phyloP scores from a whole-genome alignment of 2,888 invertebrate genomes.

The Troglohyphantes excavatus region DNA sequence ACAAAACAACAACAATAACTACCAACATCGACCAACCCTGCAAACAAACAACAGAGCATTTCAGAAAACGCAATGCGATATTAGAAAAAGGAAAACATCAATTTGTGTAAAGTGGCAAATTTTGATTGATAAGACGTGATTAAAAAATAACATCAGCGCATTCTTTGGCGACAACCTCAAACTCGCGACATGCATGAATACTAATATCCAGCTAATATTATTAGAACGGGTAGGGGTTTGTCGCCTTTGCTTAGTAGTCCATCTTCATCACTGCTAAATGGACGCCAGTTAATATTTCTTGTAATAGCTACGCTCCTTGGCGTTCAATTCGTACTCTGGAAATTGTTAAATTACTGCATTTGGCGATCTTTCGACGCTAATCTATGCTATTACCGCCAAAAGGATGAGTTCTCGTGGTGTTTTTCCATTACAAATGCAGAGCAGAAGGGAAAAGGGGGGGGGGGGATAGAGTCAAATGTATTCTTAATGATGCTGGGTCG shows the following conservation, averaged over 20 bases:
- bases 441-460: not conserved
- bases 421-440: not conserved
- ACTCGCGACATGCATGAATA: not conserved
- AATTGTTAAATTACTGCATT: conserved; percentile 26
- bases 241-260: not conserved
- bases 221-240: not conserved
- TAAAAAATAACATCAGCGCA: not conserved
- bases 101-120: not conserved
- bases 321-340: conserved; percentile 16
- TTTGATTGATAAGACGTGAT: not conserved
- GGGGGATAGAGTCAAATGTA: not conserved
- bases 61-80: not conserved
- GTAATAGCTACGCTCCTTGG: not conserved
- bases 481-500: conserved; percentile 12
- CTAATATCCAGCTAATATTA: not conserved
- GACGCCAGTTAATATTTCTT: not conserved
- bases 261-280: not conserved
- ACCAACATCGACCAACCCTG: not conserved
- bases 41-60: not conserved
- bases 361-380: conserved; percentile 11
- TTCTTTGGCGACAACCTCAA: not conserved
- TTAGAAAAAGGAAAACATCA: not conserved
- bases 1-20: not conserved
- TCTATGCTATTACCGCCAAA: conserved; percentile 18
- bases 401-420: not conserved